Percentiles rank a stretch among this genome's conserved stretches.
These are phyloP conservation scores for Malurus cyaneus DNA, from an alignment of 2,113 vertebrate genomes.

Conservation along the genomic window DNA sequence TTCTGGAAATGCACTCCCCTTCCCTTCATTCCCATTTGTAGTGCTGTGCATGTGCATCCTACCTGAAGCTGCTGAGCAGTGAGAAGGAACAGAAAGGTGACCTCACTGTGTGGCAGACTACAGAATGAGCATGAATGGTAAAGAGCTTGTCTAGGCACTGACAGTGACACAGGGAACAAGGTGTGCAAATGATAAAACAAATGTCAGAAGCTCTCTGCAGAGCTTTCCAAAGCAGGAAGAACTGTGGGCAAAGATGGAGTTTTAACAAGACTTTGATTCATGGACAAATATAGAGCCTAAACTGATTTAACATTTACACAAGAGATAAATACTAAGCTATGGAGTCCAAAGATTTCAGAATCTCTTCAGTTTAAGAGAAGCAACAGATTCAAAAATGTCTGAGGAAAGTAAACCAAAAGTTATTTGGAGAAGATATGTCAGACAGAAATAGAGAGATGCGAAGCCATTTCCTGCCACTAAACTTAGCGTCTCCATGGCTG, in stretches of 20 bases:
- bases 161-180: background rate
- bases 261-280: background rate
- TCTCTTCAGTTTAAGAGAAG: background rate
- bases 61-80: background rate
- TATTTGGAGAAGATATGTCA: background rate
- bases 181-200: background rate
- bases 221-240: background rate
- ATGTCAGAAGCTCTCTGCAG: background rate
- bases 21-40: background rate
- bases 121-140: background rate
- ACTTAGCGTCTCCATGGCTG: background rate
- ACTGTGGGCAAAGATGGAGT: background rate
- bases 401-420: background rate
- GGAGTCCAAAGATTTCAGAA: background rate
- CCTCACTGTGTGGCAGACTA: background rate
- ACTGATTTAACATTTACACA: slow-evolving; percentile 23
- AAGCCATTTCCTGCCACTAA: background rate
- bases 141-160: background rate
- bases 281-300: background rate
- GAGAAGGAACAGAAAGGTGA: background rate
- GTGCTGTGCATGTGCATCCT: background rate
- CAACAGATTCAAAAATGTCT: background rate
- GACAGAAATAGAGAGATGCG: background rate
- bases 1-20: background rate
- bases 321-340: background rate